These are phyloP conservation scores for Ophioderma brevispina DNA, from an alignment of 35 echinoderm and acorn worm species.

Conservation along the genomic window DNA sequence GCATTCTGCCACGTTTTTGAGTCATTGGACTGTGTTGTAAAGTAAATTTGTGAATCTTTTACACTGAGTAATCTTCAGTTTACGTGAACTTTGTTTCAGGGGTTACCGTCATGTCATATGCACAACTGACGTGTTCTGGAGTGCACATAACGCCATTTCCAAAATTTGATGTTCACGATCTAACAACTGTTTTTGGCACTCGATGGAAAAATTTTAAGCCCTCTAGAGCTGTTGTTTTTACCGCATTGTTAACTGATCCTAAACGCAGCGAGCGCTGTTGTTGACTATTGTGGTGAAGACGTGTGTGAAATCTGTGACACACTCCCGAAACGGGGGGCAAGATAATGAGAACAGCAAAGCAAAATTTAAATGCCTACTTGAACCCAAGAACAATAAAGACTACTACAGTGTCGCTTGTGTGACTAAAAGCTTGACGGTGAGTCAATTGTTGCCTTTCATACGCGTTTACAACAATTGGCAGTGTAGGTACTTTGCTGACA, in stretches of 20 bases:
- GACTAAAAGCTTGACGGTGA: too few relatives aligned
- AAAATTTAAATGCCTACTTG: constrained; percentile 52
- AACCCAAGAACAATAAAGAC: constrained; percentile 40
- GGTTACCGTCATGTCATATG: too few relatives aligned
- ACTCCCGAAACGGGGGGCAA: constrained; percentile 40
- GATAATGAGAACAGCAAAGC: constrained; percentile 24
- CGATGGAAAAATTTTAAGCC: constrained; percentile 58
- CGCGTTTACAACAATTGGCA: constrained; percentile 23
- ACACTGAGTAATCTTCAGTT: too few relatives aligned
- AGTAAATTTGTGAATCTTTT: too few relatives aligned
- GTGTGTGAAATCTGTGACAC: constrained; percentile 78
- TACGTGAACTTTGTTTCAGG: too few relatives aligned
- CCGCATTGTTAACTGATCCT: constrained; percentile 32
- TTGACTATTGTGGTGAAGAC: constrained; percentile 53
- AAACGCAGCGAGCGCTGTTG: constrained; percentile 46
- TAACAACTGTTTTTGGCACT: constrained; percentile 25
- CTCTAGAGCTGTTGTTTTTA: constrained; percentile 64
- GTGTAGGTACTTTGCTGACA: background rate
- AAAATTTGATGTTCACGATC: too few relatives aligned
- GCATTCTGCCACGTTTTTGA: too few relatives aligned
- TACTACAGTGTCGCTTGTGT: too few relatives aligned
- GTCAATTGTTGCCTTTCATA: too few relatives aligned
- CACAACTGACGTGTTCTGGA: too few relatives aligned
- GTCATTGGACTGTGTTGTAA: too few relatives aligned
- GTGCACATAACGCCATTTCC: too few relatives aligned